Base-by-base conservation (phyloP, 2,113 vertebrate genomes). In the Sitta europaea region DNA sequence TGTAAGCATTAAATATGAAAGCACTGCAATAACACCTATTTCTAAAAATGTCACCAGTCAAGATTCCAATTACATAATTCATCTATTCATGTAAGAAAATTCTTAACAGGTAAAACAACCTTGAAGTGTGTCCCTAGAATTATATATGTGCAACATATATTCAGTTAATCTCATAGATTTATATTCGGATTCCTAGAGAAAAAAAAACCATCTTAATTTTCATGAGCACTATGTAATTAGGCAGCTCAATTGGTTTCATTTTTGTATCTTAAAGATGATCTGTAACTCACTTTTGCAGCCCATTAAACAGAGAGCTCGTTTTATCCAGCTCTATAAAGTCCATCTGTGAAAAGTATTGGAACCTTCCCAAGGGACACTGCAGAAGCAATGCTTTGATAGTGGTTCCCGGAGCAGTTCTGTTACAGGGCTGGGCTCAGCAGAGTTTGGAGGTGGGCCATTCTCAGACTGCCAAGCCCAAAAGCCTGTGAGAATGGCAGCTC, bases 201-300 rank as follows among this genome's bases (percentile, higher is more conserved):
- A 33, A 55, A 54, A 81, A 81, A 6, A 0, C 1, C 3, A 36
- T 2, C n/a, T n/a, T 82, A 28, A 33, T 92, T 86, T 86, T 81
- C 51, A 74, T 38, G 8, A 73, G 3, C 24, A 16, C 13, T 36
- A 1, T 67, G 22, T 77, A 51, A 54, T 89, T 40, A 58, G 50
- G 8, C 16, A 73, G 35, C 11, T 79, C 68, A 71, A 7, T 28
- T 45, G 12, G 13, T 84, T 86, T 79, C 2, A 28, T 58, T 90
- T 95, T 87, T 92, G 16, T 83, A 47, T 51, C 47, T 86, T 42
- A 54, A 88, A 94, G 86, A 92, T 95, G 55, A 27, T 86, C 62
- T 50, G 36, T 42, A 50, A n/a, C 47, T 83, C 58, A 35, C 14
- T 72, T 86, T 76, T 76, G 42, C 40, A 71, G 67, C 57, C 35